A percentile compares a stretch with the other conserved stretches of the same genome.
These are phyloP conservation scores for Sapayoa aenigma DNA, from an alignment of 2,113 vertebrate genomes.

Conservation along the genomic window DNA sequence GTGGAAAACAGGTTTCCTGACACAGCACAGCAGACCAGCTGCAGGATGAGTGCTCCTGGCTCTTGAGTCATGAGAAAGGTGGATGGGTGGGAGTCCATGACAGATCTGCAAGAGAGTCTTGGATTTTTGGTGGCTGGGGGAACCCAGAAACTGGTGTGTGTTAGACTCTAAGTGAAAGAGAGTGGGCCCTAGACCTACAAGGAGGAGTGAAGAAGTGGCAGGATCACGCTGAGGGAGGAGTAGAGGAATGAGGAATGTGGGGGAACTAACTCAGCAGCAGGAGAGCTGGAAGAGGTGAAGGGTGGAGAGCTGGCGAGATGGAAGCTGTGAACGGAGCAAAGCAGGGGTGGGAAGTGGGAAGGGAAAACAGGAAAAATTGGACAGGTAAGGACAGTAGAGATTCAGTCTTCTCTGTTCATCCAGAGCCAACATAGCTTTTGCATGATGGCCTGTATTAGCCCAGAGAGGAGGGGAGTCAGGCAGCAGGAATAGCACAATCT, in stretches of 20 bases:
- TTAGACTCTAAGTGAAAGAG: neutral
- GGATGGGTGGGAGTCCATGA: neutral
- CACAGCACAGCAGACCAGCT: rapidly evolving
- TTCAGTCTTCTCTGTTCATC: neutral
- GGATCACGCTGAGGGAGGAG: neutral
- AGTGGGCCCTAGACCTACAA: neutral
- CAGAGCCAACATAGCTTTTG: neutral
- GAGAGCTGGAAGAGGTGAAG: neutral
- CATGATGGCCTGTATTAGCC: neutral
- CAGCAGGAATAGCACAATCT: neutral
- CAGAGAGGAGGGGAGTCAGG: neutral
- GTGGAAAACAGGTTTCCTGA: neutral
- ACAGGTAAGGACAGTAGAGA: neutral
- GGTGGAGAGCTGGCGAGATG: neutral
- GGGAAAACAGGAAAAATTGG: neutral
- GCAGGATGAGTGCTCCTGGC: neutral
- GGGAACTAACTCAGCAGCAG: neutral
- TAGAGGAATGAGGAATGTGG: neutral
- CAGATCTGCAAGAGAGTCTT: neutral
- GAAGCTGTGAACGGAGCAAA: neutral
- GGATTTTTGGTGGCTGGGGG: neutral
- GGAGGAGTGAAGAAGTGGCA: neutral
- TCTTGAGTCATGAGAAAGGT: neutral
- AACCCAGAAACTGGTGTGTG: neutral
- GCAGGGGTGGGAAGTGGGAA: neutral